A percentile compares a stretch with the other conserved stretches of the same genome.
These are phyloP conservation scores for Bursaphelenchus mucronatus DNA, from an alignment of 1,140 invertebrate species.

Conservation along the genomic window DNA sequence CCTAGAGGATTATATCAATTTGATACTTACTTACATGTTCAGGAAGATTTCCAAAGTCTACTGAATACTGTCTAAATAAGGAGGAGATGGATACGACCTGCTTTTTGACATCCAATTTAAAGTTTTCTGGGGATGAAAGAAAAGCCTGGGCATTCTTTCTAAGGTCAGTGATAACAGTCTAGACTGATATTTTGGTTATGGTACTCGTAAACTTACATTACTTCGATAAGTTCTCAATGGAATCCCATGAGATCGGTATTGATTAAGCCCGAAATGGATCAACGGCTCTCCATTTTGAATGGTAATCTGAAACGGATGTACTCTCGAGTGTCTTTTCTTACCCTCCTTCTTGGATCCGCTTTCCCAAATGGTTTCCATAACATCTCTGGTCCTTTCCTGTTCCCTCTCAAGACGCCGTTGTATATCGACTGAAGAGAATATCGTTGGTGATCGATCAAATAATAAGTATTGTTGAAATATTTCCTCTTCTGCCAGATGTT, in stretches of 20 bases:
- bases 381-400: constrained; percentile 63
- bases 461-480: constrained; percentile 63
- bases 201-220: constrained; percentile 45
- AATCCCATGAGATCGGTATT: constrained; percentile 62
- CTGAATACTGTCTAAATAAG: constrained; percentile 63
- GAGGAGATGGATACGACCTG: constrained; percentile 60
- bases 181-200: constrained; percentile 8
- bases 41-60: constrained; percentile 61
- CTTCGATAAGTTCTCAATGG: constrained; percentile 63
- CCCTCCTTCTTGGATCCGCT: constrained; percentile 61
- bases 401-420: constrained; percentile 63
- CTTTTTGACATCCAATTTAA: constrained; percentile 59
- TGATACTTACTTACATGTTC: constrained; percentile 44
- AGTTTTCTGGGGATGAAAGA: constrained; percentile 60
- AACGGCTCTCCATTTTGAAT: constrained; percentile 62
- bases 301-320: constrained; percentile 40
- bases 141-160: constrained; percentile 42
- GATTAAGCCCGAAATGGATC: constrained; percentile 64
- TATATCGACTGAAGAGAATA: constrained; percentile 64
- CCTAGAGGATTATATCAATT: constrained; percentile 50
- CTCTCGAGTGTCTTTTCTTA: constrained; percentile 33
- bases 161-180: constrained; percentile 39
- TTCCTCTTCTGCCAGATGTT: constrained; percentile 64
- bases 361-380: constrained; percentile 62
- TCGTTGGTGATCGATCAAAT: constrained; percentile 62